Conservation (phyloP, 2,888 invertebrate species). For the Phymatocera aterrima region DNA sequence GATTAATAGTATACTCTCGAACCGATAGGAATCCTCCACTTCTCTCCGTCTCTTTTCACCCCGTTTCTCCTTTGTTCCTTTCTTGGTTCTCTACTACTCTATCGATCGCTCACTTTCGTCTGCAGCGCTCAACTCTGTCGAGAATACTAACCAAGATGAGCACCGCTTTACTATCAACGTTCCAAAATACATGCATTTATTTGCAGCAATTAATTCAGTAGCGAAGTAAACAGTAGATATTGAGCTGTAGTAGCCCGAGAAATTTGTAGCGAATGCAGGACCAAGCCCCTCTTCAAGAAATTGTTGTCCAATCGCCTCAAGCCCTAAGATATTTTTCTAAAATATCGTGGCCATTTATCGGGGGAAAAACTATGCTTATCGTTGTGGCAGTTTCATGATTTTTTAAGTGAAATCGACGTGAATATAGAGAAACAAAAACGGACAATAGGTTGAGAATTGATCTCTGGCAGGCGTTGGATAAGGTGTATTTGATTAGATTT, state of each 20-base stretch:
- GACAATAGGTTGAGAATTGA: too few relatives aligned
- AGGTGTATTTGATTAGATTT: too few relatives aligned
- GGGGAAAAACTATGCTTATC: too few relatives aligned
- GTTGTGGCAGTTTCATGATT: not conserved
- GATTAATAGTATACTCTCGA: slow-evolving; percentile 17
- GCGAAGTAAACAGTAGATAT: not conserved
- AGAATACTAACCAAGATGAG: slow-evolving; percentile 9
- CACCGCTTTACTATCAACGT: slow-evolving; percentile 30
- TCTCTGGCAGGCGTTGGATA: too few relatives aligned
- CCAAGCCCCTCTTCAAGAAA: not conserved
- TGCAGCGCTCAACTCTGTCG: slow-evolving; percentile 41
- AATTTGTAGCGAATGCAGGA: not conserved
- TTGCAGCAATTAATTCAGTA: not conserved
- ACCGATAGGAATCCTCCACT: slow-evolving; percentile 10
- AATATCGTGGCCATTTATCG: not conserved
- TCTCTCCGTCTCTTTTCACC: slow-evolving; percentile 13
- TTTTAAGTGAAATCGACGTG: not conserved
- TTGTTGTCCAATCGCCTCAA: not conserved
- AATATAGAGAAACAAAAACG: not conserved
- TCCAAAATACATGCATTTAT: slow-evolving; percentile 5
- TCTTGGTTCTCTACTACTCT: slow-evolving; percentile 21
- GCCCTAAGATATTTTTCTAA: not conserved
- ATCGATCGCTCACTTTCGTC: slow-evolving; percentile 42
- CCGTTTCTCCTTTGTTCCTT: slow-evolving; percentile 37
- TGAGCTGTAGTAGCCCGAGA: too few relatives aligned